phyloP scores from a whole-genome alignment of 2,888 invertebrate genomes.

The Andrena fulva region DNA sequence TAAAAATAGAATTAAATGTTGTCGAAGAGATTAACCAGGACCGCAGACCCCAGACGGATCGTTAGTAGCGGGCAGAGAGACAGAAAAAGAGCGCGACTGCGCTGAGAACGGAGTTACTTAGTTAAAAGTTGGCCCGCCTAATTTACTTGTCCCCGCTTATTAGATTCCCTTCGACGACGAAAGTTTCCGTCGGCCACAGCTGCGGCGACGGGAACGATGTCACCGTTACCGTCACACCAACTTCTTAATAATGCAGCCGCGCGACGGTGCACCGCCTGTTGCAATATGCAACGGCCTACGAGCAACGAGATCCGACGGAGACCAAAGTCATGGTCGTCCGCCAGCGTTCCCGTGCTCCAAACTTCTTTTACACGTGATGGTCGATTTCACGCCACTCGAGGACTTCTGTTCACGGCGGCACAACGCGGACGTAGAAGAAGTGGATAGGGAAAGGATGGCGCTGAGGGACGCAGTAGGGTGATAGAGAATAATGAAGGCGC shows the following conservation, averaged over 20 bases:
- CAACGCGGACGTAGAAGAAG: too few species aligned
- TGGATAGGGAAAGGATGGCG: too few species aligned
- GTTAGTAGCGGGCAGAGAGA: neutral
- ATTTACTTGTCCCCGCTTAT: constrained; percentile 53
- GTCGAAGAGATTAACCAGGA: neutral
- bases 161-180: constrained; percentile 45
- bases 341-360: neutral
- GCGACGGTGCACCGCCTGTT: constrained; percentile 37
- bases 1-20: too few species aligned
- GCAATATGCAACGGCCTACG: constrained; percentile 46
- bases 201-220: constrained; percentile 28
- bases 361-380: too few species aligned
- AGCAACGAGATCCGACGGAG: neutral
- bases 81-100: neutral
- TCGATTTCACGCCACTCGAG: too few species aligned
- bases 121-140: constrained; percentile 32
- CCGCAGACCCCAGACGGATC: neutral
- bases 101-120: constrained; percentile 1
- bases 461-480: too few species aligned
- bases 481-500: too few species aligned
- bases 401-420: too few species aligned
- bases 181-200: constrained; percentile 34
- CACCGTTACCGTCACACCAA: constrained; percentile 37
- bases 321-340: constrained; percentile 39
- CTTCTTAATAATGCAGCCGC: constrained; percentile 59